Base-by-base conservation (phyloP, 2,113 vertebrate species). In the Atrichornis clamosus region DNA sequence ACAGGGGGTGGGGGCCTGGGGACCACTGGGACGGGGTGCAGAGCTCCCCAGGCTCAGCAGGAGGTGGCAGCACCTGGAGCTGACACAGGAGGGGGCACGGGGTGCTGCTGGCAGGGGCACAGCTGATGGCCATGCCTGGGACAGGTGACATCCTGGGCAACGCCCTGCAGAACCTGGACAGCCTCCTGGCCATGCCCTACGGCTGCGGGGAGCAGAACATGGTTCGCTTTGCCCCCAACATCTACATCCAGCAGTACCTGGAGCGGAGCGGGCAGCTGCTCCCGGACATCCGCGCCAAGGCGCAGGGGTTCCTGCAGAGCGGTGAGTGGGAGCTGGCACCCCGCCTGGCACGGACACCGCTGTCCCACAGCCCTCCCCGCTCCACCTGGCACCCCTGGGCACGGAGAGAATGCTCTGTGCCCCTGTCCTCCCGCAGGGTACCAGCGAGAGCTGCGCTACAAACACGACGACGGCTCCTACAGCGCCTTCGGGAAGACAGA, bases 171-270 rank as follows among this genome's bases (percentile, higher is more conserved):
- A 98, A 98, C 84, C 70, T 98, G 80, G 97, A 97, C 93, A 69
- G 44, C 32, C 98, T 98, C 15, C 96, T 98, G 92, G 96, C 96
- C 80, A 98, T 98, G 97, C 98, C 98, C 13, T 97, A 97, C 0
- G 98, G 98, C 87, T 98, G 98, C 1, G 98, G 98, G 13, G 97
- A 98, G 94, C 98, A 99, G 96, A 99, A 98, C 97, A 99, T 99
- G 98, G 52, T 98, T 42, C 96, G 32, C 35, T 98, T 99, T 1
- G 98, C 98, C 42, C 98, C 98, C 33, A 98, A 98, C 97, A 98
- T 99, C 94, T 99, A 98, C 93, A 98, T 98, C 93, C 98, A 98
- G 76, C 96, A 97, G 82, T 98, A 98, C 95, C 97, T 98, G 97
- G 95, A 98, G 33, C 97, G 95, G 95, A 98, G 93, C 0, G 59